Conservation (phyloP, 2,113 vertebrate species). For the Pleuronectes platessa region DNA sequence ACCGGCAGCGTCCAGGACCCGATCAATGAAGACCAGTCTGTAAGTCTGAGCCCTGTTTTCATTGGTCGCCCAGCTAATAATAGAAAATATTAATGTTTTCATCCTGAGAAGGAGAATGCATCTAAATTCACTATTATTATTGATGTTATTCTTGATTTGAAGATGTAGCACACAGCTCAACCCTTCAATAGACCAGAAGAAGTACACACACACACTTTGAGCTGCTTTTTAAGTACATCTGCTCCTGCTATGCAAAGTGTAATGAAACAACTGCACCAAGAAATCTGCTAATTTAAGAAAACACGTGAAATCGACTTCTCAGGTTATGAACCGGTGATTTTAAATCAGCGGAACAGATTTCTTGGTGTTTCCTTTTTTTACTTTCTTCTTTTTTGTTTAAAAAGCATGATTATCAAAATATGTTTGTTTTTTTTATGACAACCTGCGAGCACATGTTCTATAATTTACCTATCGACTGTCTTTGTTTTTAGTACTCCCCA, state of each 20-base stretch:
- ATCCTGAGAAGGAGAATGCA: neutral
- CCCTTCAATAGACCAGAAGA: neutral
- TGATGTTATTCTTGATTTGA: neutral
- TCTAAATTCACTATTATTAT: neutral
- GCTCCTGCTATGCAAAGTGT: constrained; percentile 28
- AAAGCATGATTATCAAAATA: constrained; percentile 57
- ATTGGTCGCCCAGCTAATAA: neutral
- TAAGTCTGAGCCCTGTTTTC: constrained; percentile 78
- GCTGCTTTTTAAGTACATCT: constrained; percentile 30
- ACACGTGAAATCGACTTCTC: neutral
- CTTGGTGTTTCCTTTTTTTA: constrained; percentile 59
- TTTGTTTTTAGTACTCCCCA: constrained; percentile 83
- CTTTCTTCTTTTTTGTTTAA: constrained; percentile 36
- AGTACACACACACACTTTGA: constrained; percentile 1
- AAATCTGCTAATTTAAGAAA: constrained; percentile 32
- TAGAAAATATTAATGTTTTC: neutral
- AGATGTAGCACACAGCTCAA: neutral
- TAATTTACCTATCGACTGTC: constrained; percentile 79
- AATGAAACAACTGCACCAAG: constrained; percentile 39
- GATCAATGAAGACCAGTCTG: constrained; percentile 97
- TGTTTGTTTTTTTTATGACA: constrained; percentile 61
- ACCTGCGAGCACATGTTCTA: constrained; percentile 68
- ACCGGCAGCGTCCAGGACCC: constrained; percentile 96
- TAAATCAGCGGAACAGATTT: constrained; percentile 33
- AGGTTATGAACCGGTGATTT: neutral